These are phyloP conservation scores for Takifugu ocellatus DNA, from an alignment of 2,797 vertebrate species.

Conservation along the genomic window DNA sequence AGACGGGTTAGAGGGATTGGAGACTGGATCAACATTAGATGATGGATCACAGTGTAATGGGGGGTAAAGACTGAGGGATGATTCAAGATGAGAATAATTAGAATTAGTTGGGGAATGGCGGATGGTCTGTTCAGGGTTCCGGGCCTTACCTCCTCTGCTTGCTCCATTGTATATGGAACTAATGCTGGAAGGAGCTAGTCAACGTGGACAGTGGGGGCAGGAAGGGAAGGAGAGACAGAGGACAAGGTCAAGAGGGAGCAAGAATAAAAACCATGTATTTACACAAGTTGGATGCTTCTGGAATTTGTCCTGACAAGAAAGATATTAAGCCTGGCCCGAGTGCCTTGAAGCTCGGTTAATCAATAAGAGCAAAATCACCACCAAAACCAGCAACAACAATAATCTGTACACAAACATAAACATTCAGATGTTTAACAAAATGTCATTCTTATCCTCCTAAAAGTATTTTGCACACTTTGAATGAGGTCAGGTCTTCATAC, in stretches of 20 bases:
- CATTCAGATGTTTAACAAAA: too few relatives aligned
- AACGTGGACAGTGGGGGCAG: constrained; percentile 35
- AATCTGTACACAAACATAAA: too few relatives aligned
- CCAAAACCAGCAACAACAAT: too few relatives aligned
- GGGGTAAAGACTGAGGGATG: constrained; percentile 15
- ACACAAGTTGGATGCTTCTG: background rate
- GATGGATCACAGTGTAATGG: constrained; percentile 14
- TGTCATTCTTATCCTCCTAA: too few relatives aligned
- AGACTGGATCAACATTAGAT: constrained; percentile 22
- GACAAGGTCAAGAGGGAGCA: constrained; percentile 11
- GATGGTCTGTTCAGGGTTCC: constrained; percentile 14
- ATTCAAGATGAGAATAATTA: constrained; percentile 18
- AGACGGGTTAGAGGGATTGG: constrained; percentile 27
- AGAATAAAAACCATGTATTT: constrained; percentile 18
- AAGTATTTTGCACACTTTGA: too few relatives aligned
- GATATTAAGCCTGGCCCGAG: background rate
- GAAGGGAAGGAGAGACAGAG: constrained; percentile 19
- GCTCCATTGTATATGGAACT: constrained; percentile 80
- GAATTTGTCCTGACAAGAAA: background rate
- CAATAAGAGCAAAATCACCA: too few relatives aligned
- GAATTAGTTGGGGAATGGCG: constrained; percentile 5
- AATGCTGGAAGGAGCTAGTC: constrained; percentile 79
- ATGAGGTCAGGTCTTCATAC: too few relatives aligned
- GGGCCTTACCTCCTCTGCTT: constrained; percentile 80
- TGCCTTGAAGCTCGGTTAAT: background rate